These are phyloP conservation scores for Bubalus kerabau DNA, from an alignment of 2,113 vertebrate species.

Conservation along the genomic window DNA sequence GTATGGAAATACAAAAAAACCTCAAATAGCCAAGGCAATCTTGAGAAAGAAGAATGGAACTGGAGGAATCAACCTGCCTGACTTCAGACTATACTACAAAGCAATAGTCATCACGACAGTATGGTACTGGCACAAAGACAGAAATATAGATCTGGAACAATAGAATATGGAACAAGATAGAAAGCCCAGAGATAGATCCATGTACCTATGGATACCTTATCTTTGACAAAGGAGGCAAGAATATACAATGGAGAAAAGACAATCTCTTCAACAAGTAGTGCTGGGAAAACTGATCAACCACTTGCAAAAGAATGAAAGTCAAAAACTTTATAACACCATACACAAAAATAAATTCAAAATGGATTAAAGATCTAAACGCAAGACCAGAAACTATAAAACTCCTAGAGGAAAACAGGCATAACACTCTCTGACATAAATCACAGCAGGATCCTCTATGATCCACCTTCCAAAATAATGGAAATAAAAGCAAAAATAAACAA, in stretches of 20 bases:
- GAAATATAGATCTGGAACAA: background rate
- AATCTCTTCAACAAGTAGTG: background rate
- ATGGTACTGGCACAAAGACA: background rate
- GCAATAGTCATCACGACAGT: background rate
- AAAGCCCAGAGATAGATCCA: background rate
- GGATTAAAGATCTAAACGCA: background rate
- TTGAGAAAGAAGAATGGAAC: background rate
- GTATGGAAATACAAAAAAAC: background rate
- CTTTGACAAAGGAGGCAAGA: background rate
- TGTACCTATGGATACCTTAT: background rate
- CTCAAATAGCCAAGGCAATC: background rate
- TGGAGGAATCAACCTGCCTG: background rate
- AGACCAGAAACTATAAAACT: background rate
- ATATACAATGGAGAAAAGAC: background rate
- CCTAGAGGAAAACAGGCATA: background rate
- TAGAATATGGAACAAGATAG: background rate
- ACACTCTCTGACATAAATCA: background rate
- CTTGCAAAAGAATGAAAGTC: background rate
- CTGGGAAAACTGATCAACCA: background rate
- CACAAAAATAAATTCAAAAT: background rate
- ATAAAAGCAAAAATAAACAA: background rate
- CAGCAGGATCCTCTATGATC: background rate
- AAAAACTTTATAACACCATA: background rate
- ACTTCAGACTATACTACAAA: background rate
- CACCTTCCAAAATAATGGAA: background rate